These are phyloP conservation scores for Tympanoctomys barrerae DNA, from an alignment of 2,797 vertebrate genomes.

Conservation along the genomic window DNA sequence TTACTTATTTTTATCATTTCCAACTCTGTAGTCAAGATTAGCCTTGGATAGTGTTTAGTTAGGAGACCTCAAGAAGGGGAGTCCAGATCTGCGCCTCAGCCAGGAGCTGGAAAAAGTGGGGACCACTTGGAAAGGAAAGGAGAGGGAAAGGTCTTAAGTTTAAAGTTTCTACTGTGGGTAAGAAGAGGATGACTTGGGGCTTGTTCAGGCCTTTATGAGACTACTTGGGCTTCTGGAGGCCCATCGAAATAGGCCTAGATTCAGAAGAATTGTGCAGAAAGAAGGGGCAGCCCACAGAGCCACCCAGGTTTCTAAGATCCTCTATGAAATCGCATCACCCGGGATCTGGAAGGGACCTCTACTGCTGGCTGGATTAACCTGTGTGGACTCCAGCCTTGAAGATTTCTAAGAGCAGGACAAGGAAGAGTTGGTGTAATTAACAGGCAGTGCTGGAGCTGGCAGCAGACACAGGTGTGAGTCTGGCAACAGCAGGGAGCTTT, in stretches of 20 bases:
- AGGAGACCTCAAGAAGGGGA: background rate
- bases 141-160: background rate
- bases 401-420: background rate
- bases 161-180: background rate
- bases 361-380: background rate
- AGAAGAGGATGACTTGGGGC: background rate
- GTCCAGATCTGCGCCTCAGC: background rate
- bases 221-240: background rate
- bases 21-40: conserved; percentile 20
- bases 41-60: background rate
- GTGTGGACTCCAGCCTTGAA: background rate
- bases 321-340: background rate
- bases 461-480: background rate
- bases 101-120: background rate
- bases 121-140: background rate
- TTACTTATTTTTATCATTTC: conserved; percentile 60
- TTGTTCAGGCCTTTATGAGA: background rate
- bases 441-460: background rate
- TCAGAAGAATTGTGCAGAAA: background rate
- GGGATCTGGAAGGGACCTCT: background rate
- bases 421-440: background rate
- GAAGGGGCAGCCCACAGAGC: background rate
- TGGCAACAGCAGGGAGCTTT: background rate
- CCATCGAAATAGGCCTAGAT: background rate
- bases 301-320: background rate